These are phyloP conservation scores for Ornithoptera alexandrae DNA, from an alignment of 2,888 invertebrate genomes.

Conservation along the genomic window DNA sequence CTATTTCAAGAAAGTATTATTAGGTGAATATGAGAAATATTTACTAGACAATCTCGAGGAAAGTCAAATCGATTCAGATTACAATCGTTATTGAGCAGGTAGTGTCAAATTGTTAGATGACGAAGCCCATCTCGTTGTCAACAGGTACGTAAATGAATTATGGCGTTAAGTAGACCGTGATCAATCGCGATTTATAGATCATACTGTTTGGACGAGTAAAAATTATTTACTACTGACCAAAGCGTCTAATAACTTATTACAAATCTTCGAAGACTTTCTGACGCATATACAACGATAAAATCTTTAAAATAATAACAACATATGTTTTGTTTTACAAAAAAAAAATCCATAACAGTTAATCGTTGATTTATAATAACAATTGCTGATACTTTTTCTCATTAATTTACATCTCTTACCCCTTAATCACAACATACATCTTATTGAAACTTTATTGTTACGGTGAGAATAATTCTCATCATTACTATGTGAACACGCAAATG, in stretches of 20 bases:
- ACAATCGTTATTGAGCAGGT: constrained; percentile 17
- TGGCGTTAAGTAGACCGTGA: constrained; percentile 69
- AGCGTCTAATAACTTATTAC: constrained; percentile 44
- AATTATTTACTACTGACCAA: constrained; percentile 42
- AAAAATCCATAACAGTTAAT: not conserved
- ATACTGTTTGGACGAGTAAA: constrained; percentile 51
- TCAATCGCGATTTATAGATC: constrained; percentile 71
- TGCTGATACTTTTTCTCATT: constrained; percentile 8
- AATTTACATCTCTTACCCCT: constrained; percentile 12
- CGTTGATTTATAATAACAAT: constrained; percentile 3
- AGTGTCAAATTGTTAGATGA: constrained; percentile 27
- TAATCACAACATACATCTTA: constrained; percentile 10
- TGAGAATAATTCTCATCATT: constrained; percentile 23
- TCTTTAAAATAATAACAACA: not conserved
- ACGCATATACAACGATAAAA: not conserved
- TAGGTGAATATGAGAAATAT: not conserved
- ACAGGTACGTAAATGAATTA: constrained; percentile 43
- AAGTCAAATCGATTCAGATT: constrained; percentile 3
- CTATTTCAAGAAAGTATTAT: not conserved
- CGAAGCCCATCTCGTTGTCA: constrained; percentile 21
- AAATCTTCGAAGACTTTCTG: not conserved
- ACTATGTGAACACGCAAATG: constrained; percentile 5
- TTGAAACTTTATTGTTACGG: constrained; percentile 6
- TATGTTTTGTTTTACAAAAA: not conserved
- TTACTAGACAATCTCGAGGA: not conserved